Percentiles rank a stretch among this genome's conserved stretches.
phyloP scores from a whole-genome alignment of 1,140 invertebrate genomes.

The Subanguina moxae region DNA sequence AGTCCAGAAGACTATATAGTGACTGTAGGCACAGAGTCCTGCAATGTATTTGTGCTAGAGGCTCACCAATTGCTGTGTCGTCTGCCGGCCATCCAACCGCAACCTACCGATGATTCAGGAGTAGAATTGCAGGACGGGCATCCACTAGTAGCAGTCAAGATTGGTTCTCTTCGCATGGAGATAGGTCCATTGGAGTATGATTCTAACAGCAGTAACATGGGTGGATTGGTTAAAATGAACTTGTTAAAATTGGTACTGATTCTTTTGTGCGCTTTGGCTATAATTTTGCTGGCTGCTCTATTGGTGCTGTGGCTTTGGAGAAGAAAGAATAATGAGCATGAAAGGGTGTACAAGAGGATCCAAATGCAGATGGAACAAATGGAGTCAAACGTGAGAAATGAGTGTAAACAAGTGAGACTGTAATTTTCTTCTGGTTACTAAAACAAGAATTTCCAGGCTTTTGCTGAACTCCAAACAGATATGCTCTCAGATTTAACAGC shows the following conservation, averaged over 20 bases:
- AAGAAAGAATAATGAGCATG: conserved; percentile 41
- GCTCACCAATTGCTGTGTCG: conserved; percentile 52
- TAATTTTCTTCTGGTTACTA: background rate
- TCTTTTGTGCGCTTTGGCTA: conserved; percentile 60
- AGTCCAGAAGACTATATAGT: conserved; percentile 47
- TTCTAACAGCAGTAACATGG: background rate
- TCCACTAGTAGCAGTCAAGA: conserved; percentile 76
- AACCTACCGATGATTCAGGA: conserved; percentile 76
- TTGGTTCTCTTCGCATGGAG: conserved; percentile 76
- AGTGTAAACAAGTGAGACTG: conserved; percentile 66
- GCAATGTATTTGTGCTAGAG: conserved; percentile 84
- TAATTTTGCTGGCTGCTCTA: conserved; percentile 10
- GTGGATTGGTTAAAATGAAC: conserved; percentile 50
- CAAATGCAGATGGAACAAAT: conserved; percentile 99
- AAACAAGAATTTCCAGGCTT: conserved; percentile 67
- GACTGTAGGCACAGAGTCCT: conserved; percentile 84
- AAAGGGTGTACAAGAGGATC: conserved; percentile 67
- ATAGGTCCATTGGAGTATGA: conserved; percentile 77
- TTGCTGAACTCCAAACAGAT: conserved; percentile 97
- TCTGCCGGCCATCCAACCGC: conserved; percentile 68
- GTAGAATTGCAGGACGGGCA: conserved; percentile 74
- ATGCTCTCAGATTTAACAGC: conserved; percentile 98
- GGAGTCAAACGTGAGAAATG: conserved; percentile 91
- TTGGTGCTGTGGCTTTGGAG: conserved; percentile 38
- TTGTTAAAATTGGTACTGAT: conserved; percentile 70